Conservation (phyloP, 1,140 invertebrate genomes). For the Tribolium madens region DNA sequence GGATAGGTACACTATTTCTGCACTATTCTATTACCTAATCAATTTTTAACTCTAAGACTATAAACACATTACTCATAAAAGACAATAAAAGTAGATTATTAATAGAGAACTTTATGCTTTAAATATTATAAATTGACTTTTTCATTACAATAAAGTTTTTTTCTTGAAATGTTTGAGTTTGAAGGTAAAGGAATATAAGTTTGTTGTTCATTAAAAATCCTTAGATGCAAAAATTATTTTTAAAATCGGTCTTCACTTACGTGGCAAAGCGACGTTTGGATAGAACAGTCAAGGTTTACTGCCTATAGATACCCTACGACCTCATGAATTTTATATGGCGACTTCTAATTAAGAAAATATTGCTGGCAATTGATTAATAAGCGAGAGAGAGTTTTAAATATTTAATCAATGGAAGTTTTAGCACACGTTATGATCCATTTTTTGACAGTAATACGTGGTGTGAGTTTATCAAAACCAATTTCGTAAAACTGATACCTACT, state of each 20-base stretch:
- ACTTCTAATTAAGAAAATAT: slow-evolving; percentile 17
- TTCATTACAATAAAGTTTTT: too few species aligned
- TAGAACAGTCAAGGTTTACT: slow-evolving; percentile 1
- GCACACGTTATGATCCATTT: not conserved
- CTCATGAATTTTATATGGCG: slow-evolving; percentile 6
- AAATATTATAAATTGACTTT: too few species aligned
- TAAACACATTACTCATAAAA: too few species aligned
- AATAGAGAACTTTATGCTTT: too few species aligned
- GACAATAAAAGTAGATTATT: too few species aligned
- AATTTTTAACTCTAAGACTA: too few species aligned
- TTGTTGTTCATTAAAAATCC: too few species aligned
- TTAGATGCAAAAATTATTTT: not conserved
- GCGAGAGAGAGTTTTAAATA: not conserved
- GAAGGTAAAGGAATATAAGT: too few species aligned
- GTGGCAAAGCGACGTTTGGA: not conserved
- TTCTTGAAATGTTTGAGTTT: too few species aligned
- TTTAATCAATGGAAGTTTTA: not conserved
- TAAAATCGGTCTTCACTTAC: not conserved
- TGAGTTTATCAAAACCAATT: not conserved
- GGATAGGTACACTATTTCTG: too few species aligned
- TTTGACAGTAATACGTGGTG: not conserved
- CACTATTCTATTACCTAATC: too few species aligned
- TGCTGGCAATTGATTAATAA: not conserved
- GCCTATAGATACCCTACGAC: slow-evolving; percentile 2
- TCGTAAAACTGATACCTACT: not conserved